Evolutionary conservation across 2,797 vertebrate genomes (phyloP).

Genomic region (Staurois parvus): DNA sequence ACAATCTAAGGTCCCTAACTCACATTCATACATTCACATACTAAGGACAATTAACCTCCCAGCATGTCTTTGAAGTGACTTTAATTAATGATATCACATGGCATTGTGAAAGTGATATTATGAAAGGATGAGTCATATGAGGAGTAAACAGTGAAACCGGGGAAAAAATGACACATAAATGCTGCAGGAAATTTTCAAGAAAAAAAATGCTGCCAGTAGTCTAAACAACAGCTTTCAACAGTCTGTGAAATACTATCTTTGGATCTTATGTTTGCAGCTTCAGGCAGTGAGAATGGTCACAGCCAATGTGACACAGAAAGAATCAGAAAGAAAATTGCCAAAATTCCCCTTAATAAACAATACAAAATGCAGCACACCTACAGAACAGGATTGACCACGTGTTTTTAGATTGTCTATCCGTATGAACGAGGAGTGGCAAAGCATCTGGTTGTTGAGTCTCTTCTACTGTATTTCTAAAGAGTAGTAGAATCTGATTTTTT

Average conservation of each 20-base stretch:
- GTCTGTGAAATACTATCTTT: neutral
- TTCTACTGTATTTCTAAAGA: neutral
- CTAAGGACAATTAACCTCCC: too few relatives aligned
- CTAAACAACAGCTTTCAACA: neutral
- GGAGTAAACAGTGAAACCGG: neutral
- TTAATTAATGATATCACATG: neutral
- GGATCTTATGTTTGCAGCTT: neutral
- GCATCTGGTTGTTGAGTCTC: neutral
- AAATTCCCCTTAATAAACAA: neutral
- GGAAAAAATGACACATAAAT: neutral
- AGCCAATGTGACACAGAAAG: slow-evolving; percentile 1
- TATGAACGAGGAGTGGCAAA: too few relatives aligned
- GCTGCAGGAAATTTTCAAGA: neutral
- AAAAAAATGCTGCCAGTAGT: neutral
- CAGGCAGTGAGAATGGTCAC: neutral
- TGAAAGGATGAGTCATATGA: neutral
- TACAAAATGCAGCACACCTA: neutral
- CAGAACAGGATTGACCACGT: slow-evolving; percentile 16
- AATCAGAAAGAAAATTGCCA: neutral
- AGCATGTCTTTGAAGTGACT: neutral
- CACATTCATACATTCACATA: too few relatives aligned
- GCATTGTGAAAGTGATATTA: neutral
- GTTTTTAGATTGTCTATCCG: neutral
- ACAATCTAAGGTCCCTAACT: too few relatives aligned
- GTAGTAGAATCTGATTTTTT: too few relatives aligned